A percentile compares a stretch with the other conserved stretches of the same genome.
These are phyloP conservation scores for Adelges cooleyi DNA, from an alignment of 1,140 invertebrate genomes.

Conservation along the genomic window DNA sequence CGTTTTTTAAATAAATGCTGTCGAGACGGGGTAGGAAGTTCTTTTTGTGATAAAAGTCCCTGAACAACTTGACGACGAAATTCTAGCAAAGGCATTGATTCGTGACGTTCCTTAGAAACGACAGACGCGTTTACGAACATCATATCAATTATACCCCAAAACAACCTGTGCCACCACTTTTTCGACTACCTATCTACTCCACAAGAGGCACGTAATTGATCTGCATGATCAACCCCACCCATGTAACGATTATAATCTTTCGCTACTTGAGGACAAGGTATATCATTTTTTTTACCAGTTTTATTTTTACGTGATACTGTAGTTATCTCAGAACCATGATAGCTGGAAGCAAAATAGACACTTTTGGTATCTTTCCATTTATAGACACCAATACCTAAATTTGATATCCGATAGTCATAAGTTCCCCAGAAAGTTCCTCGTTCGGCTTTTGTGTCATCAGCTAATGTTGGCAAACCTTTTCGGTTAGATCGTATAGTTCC, in stretches of 20 bases:
- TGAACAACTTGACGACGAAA: background rate
- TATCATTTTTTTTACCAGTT: constrained; percentile 1
- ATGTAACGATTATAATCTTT: constrained; percentile 38
- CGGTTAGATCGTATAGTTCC: constrained; percentile 4
- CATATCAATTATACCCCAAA: constrained; percentile 29
- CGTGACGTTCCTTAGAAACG: background rate
- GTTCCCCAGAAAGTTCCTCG: too few relatives aligned
- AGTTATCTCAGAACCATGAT: constrained; percentile 24
- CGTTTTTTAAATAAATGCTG: background rate
- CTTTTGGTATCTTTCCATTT: constrained; percentile 16
- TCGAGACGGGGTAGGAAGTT: background rate
- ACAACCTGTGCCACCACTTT: constrained; percentile 30
- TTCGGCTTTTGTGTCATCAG: constrained; percentile 2
- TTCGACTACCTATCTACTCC: constrained; percentile 27
- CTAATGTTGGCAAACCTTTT: constrained; percentile 13
- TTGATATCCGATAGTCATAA: background rate
- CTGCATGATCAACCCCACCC: constrained; percentile 38
- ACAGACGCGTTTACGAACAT: constrained; percentile 30
- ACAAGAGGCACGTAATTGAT: constrained; percentile 35
- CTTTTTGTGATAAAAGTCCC: background rate
- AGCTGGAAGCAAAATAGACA: constrained; percentile 27
- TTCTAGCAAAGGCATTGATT: background rate
- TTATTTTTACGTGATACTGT: background rate
- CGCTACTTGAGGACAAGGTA: background rate
- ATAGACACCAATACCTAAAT: constrained; percentile 3